Conservation (phyloP, 92 coral and sea anemone genomes). For the Anthopleura xanthogrammica region DNA sequence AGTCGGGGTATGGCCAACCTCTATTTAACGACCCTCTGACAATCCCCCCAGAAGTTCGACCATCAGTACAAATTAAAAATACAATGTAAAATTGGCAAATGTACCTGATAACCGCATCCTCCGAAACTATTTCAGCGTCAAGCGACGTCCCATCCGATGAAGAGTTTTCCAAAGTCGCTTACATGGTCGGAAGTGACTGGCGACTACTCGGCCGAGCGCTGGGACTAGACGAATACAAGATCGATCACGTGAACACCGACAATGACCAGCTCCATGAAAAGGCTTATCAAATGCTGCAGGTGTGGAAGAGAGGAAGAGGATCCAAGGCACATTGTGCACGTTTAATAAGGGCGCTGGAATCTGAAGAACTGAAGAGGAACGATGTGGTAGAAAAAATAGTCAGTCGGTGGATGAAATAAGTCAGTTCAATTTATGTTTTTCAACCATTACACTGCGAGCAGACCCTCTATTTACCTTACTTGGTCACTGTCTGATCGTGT, state of each 20-base stretch:
- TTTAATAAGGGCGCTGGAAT: constrained; percentile 23
- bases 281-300: constrained; percentile 30
- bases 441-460: too few relatives aligned
- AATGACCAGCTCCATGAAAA: constrained; percentile 17
- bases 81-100: not conserved
- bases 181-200: constrained; percentile 29
- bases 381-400: constrained; percentile 35
- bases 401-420: not conserved
- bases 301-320: constrained; percentile 31
- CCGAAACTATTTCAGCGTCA: not conserved
- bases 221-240: constrained; percentile 23
- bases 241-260: constrained; percentile 25
- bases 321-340: constrained; percentile 20
- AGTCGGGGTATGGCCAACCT: too few relatives aligned
- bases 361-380: constrained; percentile 17
- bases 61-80: too few relatives aligned
- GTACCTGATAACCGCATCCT: not conserved
- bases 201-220: constrained; percentile 43
- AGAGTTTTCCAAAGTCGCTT: constrained; percentile 7
- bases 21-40: too few relatives aligned
- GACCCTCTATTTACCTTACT: too few relatives aligned
- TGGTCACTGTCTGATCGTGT: too few relatives aligned
- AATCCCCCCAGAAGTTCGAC: too few relatives aligned
- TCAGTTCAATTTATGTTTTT: too few relatives aligned
- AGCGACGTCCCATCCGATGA: not conserved